Evolutionary conservation across 2,888 invertebrate genomes (phyloP).

Genomic region (Mesochorus sp.): DNA sequence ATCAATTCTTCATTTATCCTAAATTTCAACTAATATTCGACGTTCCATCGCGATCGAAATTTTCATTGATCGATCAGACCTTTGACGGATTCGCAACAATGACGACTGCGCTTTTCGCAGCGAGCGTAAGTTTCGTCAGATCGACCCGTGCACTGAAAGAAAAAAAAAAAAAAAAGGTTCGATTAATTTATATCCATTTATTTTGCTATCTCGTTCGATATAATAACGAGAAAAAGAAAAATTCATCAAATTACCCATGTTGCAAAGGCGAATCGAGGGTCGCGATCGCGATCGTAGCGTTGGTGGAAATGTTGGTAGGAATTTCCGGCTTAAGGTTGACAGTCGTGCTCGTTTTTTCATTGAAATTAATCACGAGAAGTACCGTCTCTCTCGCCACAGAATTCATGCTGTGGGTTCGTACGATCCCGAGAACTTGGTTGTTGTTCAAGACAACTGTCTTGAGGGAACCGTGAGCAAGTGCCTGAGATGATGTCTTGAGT

Average conservation of each 20-base stretch:
- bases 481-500: constrained; percentile 83
- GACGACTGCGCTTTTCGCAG: constrained; percentile 61
- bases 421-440: constrained; percentile 71
- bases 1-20: too few species aligned
- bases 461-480: constrained; percentile 84
- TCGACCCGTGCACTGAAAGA: constrained; percentile 70
- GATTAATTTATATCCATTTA: too few species aligned
- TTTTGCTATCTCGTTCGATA: too few species aligned
- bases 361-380: constrained; percentile 78
- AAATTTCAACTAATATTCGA: too few species aligned
- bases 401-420: constrained; percentile 40
- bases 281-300: constrained; percentile 82
- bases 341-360: constrained; percentile 82
- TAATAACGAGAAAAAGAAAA: constrained; percentile 60
- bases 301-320: constrained; percentile 77
- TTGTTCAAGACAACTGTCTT: constrained; percentile 83
- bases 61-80: too few species aligned
- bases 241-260: constrained; percentile 82
- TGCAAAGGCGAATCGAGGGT: constrained; percentile 83
- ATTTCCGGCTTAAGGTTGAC: constrained; percentile 84
- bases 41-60: too few species aligned
- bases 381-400: constrained; percentile 45
- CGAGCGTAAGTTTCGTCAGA: constrained; percentile 34
- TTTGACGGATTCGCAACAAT: constrained; percentile 8
- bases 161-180: too few species aligned